A percentile compares a stretch with the other conserved stretches of the same genome.
Evolutionary conservation across 2,888 invertebrate genomes (phyloP).

Genomic region (Rhodophaea formosa): DNA sequence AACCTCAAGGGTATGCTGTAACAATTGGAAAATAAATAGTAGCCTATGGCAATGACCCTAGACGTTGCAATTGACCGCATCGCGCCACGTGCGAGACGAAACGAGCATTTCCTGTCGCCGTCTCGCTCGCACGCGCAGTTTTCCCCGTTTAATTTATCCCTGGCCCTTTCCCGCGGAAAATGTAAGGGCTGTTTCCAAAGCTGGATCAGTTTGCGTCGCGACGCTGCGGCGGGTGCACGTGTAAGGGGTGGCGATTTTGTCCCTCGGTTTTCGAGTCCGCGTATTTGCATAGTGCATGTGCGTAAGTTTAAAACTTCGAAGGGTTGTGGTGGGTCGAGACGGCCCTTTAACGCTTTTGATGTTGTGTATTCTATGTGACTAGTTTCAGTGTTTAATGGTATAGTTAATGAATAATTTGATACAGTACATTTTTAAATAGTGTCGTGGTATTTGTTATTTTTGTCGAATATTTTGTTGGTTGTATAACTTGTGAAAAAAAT

Average conservation of each 20-base stretch:
- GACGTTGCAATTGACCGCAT: constrained; percentile 73
- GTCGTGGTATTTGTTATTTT: neutral
- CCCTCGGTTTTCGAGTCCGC: constrained; percentile 37
- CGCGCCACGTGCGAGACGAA: constrained; percentile 66
- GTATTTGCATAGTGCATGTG: constrained; percentile 35
- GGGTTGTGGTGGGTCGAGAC: constrained; percentile 16
- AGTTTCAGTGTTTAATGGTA: neutral
- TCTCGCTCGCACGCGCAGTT: constrained; percentile 46
- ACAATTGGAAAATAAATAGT: constrained; percentile 19
- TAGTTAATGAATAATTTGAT: neutral
- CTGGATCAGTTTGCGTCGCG: constrained; percentile 66
- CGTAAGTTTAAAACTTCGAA: constrained; percentile 39
- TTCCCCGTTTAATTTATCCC: constrained; percentile 38
- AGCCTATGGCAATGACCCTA: constrained; percentile 76
- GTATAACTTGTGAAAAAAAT: neutral
- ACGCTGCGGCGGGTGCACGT: constrained; percentile 49
- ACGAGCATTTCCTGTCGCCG: constrained; percentile 44
- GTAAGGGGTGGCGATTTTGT: constrained; percentile 35
- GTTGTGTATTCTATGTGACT: constrained; percentile 6
- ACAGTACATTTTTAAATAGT: neutral
- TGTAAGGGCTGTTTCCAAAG: constrained; percentile 59
- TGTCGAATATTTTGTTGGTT: neutral
- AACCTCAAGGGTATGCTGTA: constrained; percentile 12
- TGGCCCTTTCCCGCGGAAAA: constrained; percentile 63
- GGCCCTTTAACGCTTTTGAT: neutral